Evolutionary conservation across 2,888 invertebrate genomes (phyloP).

Genomic region (Gortyna flavago): DNA sequence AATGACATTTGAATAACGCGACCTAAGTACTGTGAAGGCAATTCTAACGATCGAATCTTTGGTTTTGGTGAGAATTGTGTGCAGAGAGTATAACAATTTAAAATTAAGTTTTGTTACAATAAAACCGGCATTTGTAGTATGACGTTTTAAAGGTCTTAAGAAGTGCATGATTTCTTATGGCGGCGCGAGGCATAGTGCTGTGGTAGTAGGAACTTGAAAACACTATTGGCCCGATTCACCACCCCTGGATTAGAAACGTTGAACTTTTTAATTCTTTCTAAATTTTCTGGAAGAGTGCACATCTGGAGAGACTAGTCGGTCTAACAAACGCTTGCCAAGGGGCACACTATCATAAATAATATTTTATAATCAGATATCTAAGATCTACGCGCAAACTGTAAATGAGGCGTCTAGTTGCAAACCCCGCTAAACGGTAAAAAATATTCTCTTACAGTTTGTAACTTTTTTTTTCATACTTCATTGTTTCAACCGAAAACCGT

Average conservation of each 20-base stretch:
- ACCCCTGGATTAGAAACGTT: not conserved
- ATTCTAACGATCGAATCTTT: not conserved
- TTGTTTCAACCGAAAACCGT: too few relatives aligned
- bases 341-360: too few relatives aligned
- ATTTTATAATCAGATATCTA: too few relatives aligned
- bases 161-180: slow-evolving; percentile 28
- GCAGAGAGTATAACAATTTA: not conserved
- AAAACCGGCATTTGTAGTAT: not conserved
- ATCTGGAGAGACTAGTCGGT: not conserved
- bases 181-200: slow-evolving; percentile 53
- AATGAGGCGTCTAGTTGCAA: too few relatives aligned
- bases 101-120: slow-evolving; percentile 6
- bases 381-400: too few relatives aligned
- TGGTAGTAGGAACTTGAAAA: not conserved
- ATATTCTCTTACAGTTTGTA: too few relatives aligned
- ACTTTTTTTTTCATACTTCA: too few relatives aligned
- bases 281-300: too few relatives aligned
- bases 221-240: not conserved
- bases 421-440: too few relatives aligned
- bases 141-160: not conserved
- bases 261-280: not conserved
- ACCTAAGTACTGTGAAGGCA: not conserved
- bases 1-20: not conserved
- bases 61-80: slow-evolving; percentile 14
- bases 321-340: too few relatives aligned